A percentile compares a stretch with the other conserved stretches of the same genome.
Evolutionary conservation across 2,888 invertebrate species (phyloP).

Genomic region (Acheta domesticus): DNA sequence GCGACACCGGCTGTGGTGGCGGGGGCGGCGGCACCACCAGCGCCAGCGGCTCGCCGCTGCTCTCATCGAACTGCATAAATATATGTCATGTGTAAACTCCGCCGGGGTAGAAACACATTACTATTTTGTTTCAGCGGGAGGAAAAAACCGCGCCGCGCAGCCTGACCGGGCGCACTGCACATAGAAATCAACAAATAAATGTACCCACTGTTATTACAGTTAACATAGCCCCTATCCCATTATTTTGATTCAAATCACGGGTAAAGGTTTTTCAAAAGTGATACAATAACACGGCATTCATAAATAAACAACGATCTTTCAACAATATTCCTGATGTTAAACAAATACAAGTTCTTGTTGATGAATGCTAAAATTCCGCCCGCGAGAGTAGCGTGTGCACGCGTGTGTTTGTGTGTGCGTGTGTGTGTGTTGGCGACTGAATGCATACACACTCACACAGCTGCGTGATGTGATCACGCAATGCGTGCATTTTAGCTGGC

Average conservation of each 20-base stretch:
- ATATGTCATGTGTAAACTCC: constrained; percentile 18
- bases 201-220: constrained; percentile 18
- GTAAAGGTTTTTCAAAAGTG: constrained; percentile 18
- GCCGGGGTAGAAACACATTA: constrained; percentile 18
- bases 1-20: no score
- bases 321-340: constrained; percentile 18
- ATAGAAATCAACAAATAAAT: constrained; percentile 18
- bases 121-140: neutral
- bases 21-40: no score
- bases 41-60: neutral
- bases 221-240: constrained; percentile 18
- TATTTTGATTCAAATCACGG: constrained; percentile 11
- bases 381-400: neutral
- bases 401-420: neutral
- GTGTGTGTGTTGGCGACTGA: neutral
- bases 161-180: constrained; percentile 7
- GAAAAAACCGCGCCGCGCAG: neutral
- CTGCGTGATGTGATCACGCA: no score
- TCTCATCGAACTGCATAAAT: constrained; percentile 18
- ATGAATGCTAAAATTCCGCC: constrained; percentile 1
- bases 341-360: constrained; percentile 7
- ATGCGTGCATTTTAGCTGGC: no score
- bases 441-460: no score
- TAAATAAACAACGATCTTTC: constrained; percentile 9
- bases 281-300: constrained; percentile 18